Conservation (phyloP, 2,797 vertebrate species). For the Typhlichthys eigenmanni region DNA sequence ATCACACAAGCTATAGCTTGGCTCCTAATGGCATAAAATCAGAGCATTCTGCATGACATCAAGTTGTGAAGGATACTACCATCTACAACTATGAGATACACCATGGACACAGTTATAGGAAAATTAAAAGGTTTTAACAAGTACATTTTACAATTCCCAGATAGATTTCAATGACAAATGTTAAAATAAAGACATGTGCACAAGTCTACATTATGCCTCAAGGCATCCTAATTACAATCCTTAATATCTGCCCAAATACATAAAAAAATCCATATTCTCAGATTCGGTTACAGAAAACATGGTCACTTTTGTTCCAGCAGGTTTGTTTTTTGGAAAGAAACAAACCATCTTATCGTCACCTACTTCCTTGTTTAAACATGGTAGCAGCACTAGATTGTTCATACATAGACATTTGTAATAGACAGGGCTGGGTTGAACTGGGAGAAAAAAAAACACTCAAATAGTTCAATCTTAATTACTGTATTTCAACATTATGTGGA, state of each 20-base stretch:
- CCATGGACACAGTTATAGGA: constrained; percentile 9
- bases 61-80: constrained; percentile 14
- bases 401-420: constrained; percentile 12
- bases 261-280: no score
- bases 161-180: no score
- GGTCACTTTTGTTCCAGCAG: constrained; percentile 25
- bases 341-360: not conserved
- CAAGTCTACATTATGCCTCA: not conserved
- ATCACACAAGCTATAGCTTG: constrained; percentile 30
- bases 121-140: not conserved
- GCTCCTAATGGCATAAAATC: constrained; percentile 41
- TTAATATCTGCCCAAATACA: no score
- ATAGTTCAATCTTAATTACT: no score
- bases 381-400: constrained; percentile 22
- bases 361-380: constrained; percentile 3
- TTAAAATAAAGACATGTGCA: constrained; percentile 5
- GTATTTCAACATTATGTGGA: no score
- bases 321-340: constrained; percentile 1
- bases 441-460: no score
- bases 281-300: not conserved
- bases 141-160: no score
- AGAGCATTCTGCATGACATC: constrained; percentile 27
- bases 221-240: no score
- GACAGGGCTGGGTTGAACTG: no score
- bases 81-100: constrained; percentile 28